Conservation (phyloP, 2,888 invertebrate genomes). For the Nymphalis polychloros region DNA sequence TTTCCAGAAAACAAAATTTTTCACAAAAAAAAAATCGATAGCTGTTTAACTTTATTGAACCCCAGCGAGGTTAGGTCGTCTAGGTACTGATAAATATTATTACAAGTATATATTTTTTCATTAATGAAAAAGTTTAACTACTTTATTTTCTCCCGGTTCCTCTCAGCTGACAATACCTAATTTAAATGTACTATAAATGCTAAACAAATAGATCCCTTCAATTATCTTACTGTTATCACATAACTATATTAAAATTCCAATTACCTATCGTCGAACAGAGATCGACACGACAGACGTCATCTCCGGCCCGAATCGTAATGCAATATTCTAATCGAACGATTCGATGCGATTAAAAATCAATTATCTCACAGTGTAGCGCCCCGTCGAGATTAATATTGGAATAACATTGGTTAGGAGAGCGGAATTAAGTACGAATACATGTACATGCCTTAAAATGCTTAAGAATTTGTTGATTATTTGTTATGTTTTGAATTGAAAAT, state of each 20-base stretch:
- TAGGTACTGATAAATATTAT: too few species aligned
- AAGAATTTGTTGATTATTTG: not conserved
- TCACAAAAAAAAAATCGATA: too few species aligned
- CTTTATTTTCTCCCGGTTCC: too few species aligned
- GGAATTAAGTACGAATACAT: slow-evolving; percentile 30
- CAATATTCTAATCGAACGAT: slow-evolving; percentile 47
- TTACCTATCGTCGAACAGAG: slow-evolving; percentile 16
- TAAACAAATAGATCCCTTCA: not conserved
- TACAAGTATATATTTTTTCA: too few species aligned
- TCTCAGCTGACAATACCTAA: too few species aligned
- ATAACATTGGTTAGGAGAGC: slow-evolving; percentile 42
- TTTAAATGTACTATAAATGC: too few species aligned
- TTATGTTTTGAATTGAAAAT: too few species aligned
- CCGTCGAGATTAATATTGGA: slow-evolving; percentile 36
- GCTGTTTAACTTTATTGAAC: too few species aligned
- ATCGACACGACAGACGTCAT: slow-evolving; percentile 32
- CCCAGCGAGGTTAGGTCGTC: too few species aligned
- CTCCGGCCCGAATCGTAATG: slow-evolving; percentile 41
- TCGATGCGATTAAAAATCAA: slow-evolving; percentile 50
- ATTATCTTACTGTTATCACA: slow-evolving; percentile 4
- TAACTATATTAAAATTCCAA: slow-evolving; percentile 24
- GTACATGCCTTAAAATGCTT: not conserved
- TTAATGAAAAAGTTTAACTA: too few species aligned
- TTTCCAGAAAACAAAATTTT: too few species aligned
- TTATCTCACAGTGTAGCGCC: slow-evolving; percentile 42